Conservation (phyloP, 2,888 invertebrate genomes). For the Kryphioiulus occultus region DNA sequence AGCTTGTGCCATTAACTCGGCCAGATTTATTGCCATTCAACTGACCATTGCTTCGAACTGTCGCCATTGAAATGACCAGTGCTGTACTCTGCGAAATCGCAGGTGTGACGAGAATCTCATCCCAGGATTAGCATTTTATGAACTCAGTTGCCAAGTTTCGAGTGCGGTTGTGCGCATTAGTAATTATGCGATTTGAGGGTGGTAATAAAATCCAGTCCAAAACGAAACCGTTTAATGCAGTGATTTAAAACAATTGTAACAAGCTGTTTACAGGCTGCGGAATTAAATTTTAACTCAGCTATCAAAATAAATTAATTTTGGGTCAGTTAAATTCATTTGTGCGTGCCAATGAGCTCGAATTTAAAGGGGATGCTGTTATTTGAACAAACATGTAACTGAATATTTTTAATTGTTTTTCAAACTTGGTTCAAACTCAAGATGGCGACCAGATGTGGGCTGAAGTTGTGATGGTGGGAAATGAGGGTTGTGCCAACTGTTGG, state of each 20-base stretch:
- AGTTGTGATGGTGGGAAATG: background rate
- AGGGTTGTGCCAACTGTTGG: background rate
- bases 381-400: background rate
- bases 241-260: constrained; percentile 11
- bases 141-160: background rate
- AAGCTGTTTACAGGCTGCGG: constrained; percentile 1
- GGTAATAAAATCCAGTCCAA: background rate
- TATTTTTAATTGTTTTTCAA: background rate
- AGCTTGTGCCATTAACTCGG: background rate
- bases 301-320: constrained; percentile 25
- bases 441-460: background rate
- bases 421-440: background rate
- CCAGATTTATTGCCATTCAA: background rate
- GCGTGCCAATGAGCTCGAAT: background rate
- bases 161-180: background rate
- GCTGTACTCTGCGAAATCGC: background rate
- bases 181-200: background rate
- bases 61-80: background rate
- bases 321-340: background rate
- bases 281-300: background rate
- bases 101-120: background rate
- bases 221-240: background rate
- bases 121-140: background rate
- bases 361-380: background rate
- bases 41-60: no score